Percentiles rank a stretch among this genome's conserved stretches.
These are phyloP conservation scores for Trichechus manatus DNA, from an alignment of 2,113 vertebrate genomes.

Conservation along the genomic window DNA sequence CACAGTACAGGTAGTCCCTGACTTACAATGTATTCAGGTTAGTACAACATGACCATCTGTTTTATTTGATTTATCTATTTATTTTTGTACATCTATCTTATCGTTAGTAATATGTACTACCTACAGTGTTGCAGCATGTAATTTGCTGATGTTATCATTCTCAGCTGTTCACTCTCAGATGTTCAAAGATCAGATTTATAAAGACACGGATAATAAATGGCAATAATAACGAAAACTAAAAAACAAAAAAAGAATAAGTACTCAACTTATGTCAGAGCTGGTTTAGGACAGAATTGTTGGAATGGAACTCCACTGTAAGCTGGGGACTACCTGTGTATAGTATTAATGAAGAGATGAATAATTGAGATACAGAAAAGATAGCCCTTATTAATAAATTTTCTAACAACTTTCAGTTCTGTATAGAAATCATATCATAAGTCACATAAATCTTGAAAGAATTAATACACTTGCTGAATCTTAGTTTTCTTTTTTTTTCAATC, in stretches of 20 bases:
- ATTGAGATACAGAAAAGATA: neutral
- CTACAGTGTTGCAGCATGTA: neutral
- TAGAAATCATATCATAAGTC: neutral
- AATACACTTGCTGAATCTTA: neutral
- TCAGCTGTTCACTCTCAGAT: neutral
- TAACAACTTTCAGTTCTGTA: neutral
- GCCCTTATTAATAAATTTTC: neutral
- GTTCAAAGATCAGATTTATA: too few relatives aligned
- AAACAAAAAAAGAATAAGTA: too few relatives aligned
- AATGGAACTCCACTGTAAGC: too few relatives aligned
- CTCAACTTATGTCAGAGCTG: too few relatives aligned
- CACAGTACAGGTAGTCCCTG: neutral
- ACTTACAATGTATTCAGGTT: neutral
- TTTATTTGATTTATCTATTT: neutral
- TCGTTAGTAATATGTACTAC: neutral
- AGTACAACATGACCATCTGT: neutral
- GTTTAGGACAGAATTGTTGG: too few relatives aligned
- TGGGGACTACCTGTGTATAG: neutral
- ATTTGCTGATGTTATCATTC: neutral
- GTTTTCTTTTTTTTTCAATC: neutral
- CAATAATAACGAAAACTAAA: too few relatives aligned
- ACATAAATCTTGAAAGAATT: neutral
- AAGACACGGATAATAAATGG: too few relatives aligned
- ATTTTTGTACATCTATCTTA: neutral
- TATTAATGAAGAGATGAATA: neutral